Conservation (phyloP, 2,113 vertebrate genomes). For the Turnix velox region DNA sequence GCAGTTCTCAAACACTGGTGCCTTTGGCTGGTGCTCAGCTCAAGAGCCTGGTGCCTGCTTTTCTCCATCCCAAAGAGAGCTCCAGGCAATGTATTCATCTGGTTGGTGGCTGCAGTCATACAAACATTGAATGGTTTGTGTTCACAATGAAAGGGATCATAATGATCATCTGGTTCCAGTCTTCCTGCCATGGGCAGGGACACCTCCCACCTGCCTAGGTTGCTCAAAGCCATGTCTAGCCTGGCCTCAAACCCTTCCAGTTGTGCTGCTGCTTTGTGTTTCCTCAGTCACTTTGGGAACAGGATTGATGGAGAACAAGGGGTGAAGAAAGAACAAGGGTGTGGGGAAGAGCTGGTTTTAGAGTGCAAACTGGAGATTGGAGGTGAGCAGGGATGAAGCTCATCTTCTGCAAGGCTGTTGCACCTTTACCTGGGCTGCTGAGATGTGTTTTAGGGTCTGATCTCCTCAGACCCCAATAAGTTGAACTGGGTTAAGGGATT, state of each 20-base stretch:
- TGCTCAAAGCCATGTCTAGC: too few species aligned
- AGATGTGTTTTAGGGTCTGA: not conserved
- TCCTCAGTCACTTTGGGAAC: accelerated
- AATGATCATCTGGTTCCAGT: too few species aligned
- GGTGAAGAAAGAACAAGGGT: not conserved
- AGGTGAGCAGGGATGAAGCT: not conserved
- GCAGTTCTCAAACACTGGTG: not conserved
- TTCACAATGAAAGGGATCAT: too few species aligned
- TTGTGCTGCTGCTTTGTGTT: accelerated
- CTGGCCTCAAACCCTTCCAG: too few species aligned
- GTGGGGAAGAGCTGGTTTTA: not conserved
- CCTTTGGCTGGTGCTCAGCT: not conserved
- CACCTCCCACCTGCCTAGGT: too few species aligned
- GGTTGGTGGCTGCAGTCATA: not conserved
- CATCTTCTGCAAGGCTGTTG: not conserved
- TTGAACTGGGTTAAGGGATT: not conserved
- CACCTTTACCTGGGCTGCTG: not conserved
- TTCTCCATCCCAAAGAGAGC: not conserved
- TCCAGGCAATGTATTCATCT: not conserved
- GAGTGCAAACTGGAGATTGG: not conserved
- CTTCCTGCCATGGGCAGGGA: too few species aligned
- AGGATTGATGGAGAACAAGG: not conserved
- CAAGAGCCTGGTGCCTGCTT: not conserved
- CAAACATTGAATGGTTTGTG: too few species aligned
- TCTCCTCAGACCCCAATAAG: not conserved